These are phyloP conservation scores for Troides helena DNA, from an alignment of 2,888 invertebrate species.

Conservation along the genomic window DNA sequence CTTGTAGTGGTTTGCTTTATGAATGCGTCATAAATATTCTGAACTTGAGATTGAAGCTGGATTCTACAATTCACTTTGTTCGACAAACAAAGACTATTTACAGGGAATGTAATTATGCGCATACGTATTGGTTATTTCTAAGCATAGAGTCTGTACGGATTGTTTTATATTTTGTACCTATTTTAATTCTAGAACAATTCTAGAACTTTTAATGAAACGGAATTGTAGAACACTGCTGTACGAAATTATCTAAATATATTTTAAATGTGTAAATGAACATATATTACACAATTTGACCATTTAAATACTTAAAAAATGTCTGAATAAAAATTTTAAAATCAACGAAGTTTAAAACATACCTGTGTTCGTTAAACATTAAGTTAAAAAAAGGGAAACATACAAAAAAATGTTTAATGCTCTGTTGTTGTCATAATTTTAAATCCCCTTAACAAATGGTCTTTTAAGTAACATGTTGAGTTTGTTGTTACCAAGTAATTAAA, in stretches of 20 bases:
- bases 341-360: no score
- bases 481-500: no score
- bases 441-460: no score
- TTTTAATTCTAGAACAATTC: constrained; percentile 7
- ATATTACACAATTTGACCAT: not conserved
- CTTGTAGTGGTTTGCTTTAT: not conserved
- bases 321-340: not conserved
- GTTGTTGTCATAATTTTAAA: no score
- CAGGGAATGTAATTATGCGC: constrained; percentile 20
- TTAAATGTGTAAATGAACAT: no score
- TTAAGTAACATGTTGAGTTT: no score
- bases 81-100: constrained; percentile 18
- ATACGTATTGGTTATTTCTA: constrained; percentile 11
- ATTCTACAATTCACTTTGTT: constrained; percentile 11
- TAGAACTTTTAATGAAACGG: not conserved
- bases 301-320: not conserved
- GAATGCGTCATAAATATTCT: not conserved
- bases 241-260: no score
- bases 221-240: not conserved
- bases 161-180: constrained; percentile 8
- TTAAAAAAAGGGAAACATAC: no score
- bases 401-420: no score
- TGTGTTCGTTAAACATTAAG: no score
- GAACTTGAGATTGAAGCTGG: constrained; percentile 1
- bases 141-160: constrained; percentile 7